Percentiles rank a stretch among this genome's conserved stretches.
Evolutionary conservation across 2,797 vertebrate genomes (phyloP).

Genomic region (Buceros bicornis): DNA sequence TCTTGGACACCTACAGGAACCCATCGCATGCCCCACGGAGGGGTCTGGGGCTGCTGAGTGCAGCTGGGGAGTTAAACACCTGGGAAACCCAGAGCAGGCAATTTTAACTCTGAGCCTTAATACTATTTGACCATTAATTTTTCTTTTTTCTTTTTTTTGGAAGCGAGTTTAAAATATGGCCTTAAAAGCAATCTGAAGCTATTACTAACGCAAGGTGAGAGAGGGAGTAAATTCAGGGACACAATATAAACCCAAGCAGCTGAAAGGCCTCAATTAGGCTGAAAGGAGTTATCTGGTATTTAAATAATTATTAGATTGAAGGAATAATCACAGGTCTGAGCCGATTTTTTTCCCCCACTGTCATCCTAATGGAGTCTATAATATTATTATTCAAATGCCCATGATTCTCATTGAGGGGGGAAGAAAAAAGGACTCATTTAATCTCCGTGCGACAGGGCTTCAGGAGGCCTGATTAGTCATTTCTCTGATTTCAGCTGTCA

Average conservation of each 20-base stretch:
- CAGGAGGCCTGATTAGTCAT: conserved; percentile 81
- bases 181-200: conserved; percentile 70
- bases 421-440: conserved; percentile 78
- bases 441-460: conserved; percentile 79
- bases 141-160: neutral
- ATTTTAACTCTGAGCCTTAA: conserved; percentile 26
- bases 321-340: conserved; percentile 86
- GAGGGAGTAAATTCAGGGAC: conserved; percentile 58
- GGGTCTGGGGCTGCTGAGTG: neutral
- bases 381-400: conserved; percentile 87
- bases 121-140: conserved; percentile 13
- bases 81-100: neutral
- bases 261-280: conserved; percentile 85
- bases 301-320: conserved; percentile 89
- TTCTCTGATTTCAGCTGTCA: conserved; percentile 84
- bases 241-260: conserved; percentile 70
- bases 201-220: conserved; percentile 75
- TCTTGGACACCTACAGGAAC: fast-evolving
- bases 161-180: conserved; percentile 24
- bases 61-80: conserved; percentile 37
- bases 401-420: conserved; percentile 77
- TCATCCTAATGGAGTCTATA: conserved; percentile 84
- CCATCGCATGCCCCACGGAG: fast-evolving
- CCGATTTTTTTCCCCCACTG: conserved; percentile 80
- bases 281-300: conserved; percentile 87